Conservation (phyloP, 2,113 vertebrate genomes). For the Acrocephalus kingi region DNA sequence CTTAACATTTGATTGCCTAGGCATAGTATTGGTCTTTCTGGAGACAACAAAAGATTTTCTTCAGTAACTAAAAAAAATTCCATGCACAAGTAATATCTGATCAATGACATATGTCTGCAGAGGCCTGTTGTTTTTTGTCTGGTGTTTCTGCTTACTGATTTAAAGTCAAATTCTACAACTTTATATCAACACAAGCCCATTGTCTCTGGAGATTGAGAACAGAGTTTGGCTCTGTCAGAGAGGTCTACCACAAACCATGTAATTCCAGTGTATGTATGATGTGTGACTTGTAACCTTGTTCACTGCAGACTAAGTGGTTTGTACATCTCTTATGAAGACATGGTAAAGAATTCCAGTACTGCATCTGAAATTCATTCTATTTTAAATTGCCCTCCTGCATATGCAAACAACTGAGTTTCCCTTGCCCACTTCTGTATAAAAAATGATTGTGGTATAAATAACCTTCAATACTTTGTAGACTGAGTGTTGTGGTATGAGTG, state of each 20-base stretch:
- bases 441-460: background rate
- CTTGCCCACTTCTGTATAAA: conserved; percentile 2
- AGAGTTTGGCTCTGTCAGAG: background rate
- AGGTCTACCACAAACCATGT: conserved; percentile 45
- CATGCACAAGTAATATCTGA: conserved; percentile 42
- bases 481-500: background rate
- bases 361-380: conserved; percentile 22
- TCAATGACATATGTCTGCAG: background rate
- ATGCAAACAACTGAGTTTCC: conserved; percentile 35
- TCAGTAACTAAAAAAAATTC: conserved; percentile 20
- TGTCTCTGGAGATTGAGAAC: background rate
- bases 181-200: conserved; percentile 2
- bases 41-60: background rate
- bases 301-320: conserved; percentile 25
- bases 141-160: background rate
- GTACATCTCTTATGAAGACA: background rate
- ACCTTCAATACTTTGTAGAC: background rate
- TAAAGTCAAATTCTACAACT: conserved; percentile 25
- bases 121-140: conserved; percentile 5
- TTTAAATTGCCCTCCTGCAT: conserved; percentile 10
- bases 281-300: conserved; percentile 38
- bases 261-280: conserved; percentile 20
- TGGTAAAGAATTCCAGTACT: background rate
- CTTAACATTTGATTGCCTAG: conserved; percentile 16
- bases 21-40: background rate